Evolutionary conservation across 2,113 vertebrate species (phyloP).

Genomic region (Agelaius phoeniceus): DNA sequence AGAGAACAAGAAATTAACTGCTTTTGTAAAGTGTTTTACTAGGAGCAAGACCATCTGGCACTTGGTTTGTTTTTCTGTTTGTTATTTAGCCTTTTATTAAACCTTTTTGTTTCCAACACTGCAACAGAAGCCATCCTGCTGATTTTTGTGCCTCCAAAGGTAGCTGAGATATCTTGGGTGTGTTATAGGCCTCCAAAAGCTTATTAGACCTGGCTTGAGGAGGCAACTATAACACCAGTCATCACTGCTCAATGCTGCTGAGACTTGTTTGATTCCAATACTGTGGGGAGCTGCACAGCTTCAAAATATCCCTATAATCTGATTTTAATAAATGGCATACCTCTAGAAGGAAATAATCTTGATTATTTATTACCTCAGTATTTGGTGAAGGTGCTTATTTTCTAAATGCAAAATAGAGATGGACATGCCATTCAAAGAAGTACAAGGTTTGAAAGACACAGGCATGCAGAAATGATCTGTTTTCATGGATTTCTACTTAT

Average conservation of each 20-base stretch:
- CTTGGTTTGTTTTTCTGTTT: too few species aligned
- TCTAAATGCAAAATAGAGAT: neutral
- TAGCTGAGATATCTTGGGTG: too few species aligned
- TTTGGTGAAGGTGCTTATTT: neutral
- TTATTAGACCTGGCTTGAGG: too few species aligned
- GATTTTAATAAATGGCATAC: neutral
- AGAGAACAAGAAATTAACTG: too few species aligned
- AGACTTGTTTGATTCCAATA: neutral
- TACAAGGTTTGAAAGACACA: neutral
- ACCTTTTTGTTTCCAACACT: too few species aligned
- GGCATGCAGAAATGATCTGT: neutral
- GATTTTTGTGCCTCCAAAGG: too few species aligned
- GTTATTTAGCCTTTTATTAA: too few species aligned
- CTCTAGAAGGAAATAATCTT: neutral
- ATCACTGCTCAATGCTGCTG: neutral
- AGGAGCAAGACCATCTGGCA: too few species aligned
- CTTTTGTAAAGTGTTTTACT: too few species aligned
- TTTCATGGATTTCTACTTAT: neutral
- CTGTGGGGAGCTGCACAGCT: neutral
- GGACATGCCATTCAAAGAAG: neutral
- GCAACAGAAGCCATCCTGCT: too few species aligned
- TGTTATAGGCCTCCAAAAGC: too few species aligned
- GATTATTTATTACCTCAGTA: neutral
- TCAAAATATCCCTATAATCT: neutral
- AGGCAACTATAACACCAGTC: too few species aligned